Conservation (phyloP, 2,113 vertebrate species). For the Neogale vison region DNA sequence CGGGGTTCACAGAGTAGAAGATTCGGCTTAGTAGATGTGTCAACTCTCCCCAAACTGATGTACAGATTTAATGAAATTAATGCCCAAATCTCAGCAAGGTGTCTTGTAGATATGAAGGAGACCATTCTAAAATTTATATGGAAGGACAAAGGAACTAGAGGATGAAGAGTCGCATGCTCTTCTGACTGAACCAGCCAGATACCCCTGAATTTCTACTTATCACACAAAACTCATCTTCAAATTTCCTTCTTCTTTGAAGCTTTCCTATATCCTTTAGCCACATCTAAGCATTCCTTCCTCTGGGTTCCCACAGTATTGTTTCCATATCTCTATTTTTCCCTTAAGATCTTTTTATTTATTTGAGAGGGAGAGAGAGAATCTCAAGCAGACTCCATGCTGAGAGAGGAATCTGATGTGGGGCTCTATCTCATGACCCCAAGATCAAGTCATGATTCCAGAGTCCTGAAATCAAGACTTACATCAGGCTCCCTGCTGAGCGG, state of each 20-base stretch:
- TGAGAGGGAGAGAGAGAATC: not conserved
- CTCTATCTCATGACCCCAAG: not conserved
- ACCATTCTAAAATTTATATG: not conserved
- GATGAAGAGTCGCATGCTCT: not conserved
- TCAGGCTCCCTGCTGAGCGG: not conserved
- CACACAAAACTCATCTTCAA: not conserved
- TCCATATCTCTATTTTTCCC: not conserved
- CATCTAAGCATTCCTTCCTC: not conserved
- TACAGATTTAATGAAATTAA: not conserved
- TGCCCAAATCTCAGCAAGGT: not conserved
- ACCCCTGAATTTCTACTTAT: not conserved
- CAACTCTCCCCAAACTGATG: not conserved
- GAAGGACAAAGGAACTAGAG: not conserved
- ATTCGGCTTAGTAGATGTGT: not conserved
- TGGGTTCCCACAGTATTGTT: not conserved
- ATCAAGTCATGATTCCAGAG: not conserved
- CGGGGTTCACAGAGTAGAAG: not conserved
- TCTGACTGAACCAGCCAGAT: not conserved
- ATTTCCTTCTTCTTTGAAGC: not conserved
- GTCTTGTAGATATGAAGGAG: not conserved
- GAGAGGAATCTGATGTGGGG: not conserved
- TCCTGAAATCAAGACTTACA: not conserved
- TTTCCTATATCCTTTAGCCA: not conserved
- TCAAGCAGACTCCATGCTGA: not conserved
- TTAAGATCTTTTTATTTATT: not conserved